phyloP scores from a whole-genome alignment of 2,797 vertebrate genomes.

The Chaenodraco wilsoni region DNA sequence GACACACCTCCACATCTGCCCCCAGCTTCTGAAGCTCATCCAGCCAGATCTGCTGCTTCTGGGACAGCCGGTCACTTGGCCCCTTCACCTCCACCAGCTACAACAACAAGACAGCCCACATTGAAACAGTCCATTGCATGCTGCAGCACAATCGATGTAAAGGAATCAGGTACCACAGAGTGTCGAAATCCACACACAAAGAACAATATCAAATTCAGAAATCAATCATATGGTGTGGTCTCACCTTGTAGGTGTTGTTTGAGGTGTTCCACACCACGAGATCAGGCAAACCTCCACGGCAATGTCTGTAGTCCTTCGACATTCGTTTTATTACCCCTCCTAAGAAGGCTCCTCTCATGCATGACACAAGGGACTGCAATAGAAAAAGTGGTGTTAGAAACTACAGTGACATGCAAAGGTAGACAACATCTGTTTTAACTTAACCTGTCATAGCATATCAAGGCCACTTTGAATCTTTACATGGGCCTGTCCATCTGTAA shows the following conservation, averaged over 20 bases:
- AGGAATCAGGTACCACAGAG: constrained; percentile 1
- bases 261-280: constrained; percentile 92
- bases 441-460: too few relatives aligned
- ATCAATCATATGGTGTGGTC: not conserved
- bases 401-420: constrained; percentile 1
- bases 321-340: constrained; percentile 88
- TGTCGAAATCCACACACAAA: not conserved
- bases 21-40: constrained; percentile 90
- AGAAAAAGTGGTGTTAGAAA: not conserved
- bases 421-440: not conserved
- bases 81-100: constrained; percentile 98
- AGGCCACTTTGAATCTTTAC: too few relatives aligned
- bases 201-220: not conserved
- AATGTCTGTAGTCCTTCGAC: constrained; percentile 90
- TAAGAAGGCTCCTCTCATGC: constrained; percentile 90
- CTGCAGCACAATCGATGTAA: not conserved
- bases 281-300: constrained; percentile 92
- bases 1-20: constrained; percentile 94
- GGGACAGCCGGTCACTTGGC: constrained; percentile 92
- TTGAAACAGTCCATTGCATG: not conserved
- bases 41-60: constrained; percentile 96
- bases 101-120: constrained; percentile 38
- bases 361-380: constrained; percentile 89
- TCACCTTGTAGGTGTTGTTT: constrained; percentile 86
- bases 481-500: too few relatives aligned